Evolutionary conservation across 2,797 vertebrate species (phyloP).

Genomic region (Chrosomus eos): DNA sequence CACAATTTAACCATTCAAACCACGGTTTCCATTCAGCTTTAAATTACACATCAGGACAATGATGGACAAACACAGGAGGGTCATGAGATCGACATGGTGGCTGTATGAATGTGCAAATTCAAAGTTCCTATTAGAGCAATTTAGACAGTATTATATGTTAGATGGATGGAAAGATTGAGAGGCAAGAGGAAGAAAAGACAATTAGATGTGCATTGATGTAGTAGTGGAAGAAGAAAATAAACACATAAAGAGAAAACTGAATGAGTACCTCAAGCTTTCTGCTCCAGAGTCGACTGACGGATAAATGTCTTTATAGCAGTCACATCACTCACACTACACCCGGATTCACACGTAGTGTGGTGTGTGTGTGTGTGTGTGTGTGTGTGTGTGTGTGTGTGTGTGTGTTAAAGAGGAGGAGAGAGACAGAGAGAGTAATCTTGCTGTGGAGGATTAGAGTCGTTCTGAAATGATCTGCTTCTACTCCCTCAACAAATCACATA

Average conservation of each 20-base stretch:
- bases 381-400: background rate
- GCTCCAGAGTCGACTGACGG: background rate
- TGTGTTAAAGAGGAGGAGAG: background rate
- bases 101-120: background rate
- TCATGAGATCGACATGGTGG: background rate
- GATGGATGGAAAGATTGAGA: background rate
- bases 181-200: background rate
- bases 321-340: conserved; percentile 9
- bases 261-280: conserved; percentile 39
- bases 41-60: background rate
- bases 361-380: conserved; percentile 28
- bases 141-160: background rate
- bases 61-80: background rate
- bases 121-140: background rate
- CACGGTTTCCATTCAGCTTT: background rate
- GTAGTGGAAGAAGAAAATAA: background rate
- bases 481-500: conserved; percentile 26
- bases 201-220: background rate
- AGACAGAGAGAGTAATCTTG: conserved; percentile 35
- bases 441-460: conserved; percentile 43
- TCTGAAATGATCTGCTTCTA: conserved; percentile 36
- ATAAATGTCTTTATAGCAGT: conserved; percentile 15
- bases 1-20: background rate
- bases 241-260: background rate
- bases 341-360: conserved; percentile 17